These are phyloP conservation scores for Drymodes brunneopygia DNA, from an alignment of 2,113 vertebrate genomes.

Conservation along the genomic window DNA sequence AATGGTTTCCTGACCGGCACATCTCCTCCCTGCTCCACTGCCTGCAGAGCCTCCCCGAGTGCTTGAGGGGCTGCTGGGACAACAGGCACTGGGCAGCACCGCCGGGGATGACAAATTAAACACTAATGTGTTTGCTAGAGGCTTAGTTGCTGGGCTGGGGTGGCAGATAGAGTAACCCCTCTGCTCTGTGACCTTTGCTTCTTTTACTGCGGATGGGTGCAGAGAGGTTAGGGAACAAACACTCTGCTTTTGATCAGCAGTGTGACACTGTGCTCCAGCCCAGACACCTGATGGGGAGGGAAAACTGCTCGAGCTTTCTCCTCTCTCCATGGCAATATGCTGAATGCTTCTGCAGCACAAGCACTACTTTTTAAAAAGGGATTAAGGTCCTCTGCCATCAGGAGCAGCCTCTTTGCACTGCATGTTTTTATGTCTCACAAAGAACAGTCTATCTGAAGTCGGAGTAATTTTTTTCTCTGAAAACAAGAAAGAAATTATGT, in stretches of 20 bases:
- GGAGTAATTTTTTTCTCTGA: neutral
- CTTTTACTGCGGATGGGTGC: neutral
- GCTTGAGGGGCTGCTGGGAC: neutral
- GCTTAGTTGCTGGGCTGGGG: neutral
- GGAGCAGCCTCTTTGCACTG: neutral
- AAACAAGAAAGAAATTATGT: constrained; percentile 7
- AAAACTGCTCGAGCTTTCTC: neutral
- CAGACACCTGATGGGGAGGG: neutral
- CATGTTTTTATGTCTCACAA: neutral
- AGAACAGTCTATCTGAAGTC: neutral
- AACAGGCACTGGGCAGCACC: neutral
- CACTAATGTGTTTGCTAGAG: constrained; percentile 39
- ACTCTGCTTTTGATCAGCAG: constrained; percentile 26
- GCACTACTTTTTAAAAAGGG: neutral
- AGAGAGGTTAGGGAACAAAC: constrained; percentile 8
- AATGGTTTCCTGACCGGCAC: neutral
- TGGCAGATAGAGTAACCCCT: neutral
- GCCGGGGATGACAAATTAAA: constrained; percentile 20
- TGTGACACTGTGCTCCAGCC: neutral
- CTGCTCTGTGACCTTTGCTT: constrained; percentile 12
- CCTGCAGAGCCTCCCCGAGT: neutral
- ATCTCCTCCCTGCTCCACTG: neutral
- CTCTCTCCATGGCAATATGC: neutral
- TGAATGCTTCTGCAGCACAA: neutral
- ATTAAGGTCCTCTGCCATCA: neutral